Conservation (phyloP, 64 coral and sea anemone genomes). For the Anthopleura sola region DNA sequence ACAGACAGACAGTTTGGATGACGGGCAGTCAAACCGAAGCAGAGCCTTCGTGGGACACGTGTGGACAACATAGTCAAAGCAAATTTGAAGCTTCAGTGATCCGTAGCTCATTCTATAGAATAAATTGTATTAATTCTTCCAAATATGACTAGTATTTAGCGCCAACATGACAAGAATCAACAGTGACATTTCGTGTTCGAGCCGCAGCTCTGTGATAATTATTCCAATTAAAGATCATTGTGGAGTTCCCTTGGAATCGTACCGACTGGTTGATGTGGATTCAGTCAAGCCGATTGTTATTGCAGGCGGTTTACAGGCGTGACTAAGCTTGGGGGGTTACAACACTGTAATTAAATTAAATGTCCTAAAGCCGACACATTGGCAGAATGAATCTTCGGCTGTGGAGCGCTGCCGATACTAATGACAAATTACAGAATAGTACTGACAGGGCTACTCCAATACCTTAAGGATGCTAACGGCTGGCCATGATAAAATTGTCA, state of each 20-base stretch:
- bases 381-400: not conserved
- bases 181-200: not conserved
- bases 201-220: not conserved
- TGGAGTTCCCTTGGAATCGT: not conserved
- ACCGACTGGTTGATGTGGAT: constrained; percentile 10
- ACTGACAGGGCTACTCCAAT: not conserved
- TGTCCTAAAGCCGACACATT: not conserved
- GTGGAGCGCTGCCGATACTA: not conserved
- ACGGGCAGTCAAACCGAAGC: not conserved
- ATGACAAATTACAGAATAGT: not conserved
- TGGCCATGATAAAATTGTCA: not conserved
- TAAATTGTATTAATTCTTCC: constrained; percentile 6
- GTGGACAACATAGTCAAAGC: not conserved
- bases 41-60: not conserved
- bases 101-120: not conserved
- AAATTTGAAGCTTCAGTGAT: not conserved
- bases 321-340: constrained; percentile 15
- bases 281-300: constrained; percentile 18
- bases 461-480: not conserved
- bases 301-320: constrained; percentile 19
- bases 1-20: not conserved
- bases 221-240: constrained; percentile 19
- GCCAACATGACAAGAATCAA: constrained; percentile 10
- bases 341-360: constrained; percentile 2
- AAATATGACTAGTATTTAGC: constrained; percentile 10